Percentiles rank a stretch among this genome's conserved stretches.
Conservation (phyloP, 1,140 invertebrate species). For the Pissodes strobi region DNA sequence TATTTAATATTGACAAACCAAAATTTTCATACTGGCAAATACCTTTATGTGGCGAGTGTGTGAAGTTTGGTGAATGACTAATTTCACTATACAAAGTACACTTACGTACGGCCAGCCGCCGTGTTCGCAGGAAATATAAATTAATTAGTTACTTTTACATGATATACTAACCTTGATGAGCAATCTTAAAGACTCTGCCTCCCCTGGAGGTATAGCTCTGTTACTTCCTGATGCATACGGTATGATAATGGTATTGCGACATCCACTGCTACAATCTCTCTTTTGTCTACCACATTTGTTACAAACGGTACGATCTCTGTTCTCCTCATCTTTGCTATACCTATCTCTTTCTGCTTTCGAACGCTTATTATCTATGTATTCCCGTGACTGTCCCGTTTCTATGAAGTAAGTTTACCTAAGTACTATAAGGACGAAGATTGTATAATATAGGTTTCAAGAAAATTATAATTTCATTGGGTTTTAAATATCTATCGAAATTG, state of each 20-base stretch:
- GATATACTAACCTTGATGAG: conserved; percentile 21
- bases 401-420: not conserved
- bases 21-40: too few relatives aligned
- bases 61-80: too few relatives aligned
- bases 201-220: not conserved
- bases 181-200: conserved; percentile 5
- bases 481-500: too few relatives aligned
- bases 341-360: not conserved
- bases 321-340: not conserved
- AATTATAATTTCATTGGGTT: too few relatives aligned
- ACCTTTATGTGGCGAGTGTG: too few relatives aligned
- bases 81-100: too few relatives aligned
- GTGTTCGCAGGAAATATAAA: too few relatives aligned
- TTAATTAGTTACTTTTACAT: too few relatives aligned
- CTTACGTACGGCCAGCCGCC: too few relatives aligned
- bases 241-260: conserved; percentile 21
- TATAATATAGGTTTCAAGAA: too few relatives aligned
- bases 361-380: not conserved
- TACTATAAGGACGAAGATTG: not conserved
- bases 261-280: conserved; percentile 9
- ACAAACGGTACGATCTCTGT: not conserved
- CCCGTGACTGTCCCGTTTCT: not conserved
- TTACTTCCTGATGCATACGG: conserved; percentile 13
- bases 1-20: too few relatives aligned
- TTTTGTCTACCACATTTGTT: conserved; percentile 23